Conservation (phyloP, 2,888 invertebrate species). For the Hemicrepidius hirtus region DNA sequence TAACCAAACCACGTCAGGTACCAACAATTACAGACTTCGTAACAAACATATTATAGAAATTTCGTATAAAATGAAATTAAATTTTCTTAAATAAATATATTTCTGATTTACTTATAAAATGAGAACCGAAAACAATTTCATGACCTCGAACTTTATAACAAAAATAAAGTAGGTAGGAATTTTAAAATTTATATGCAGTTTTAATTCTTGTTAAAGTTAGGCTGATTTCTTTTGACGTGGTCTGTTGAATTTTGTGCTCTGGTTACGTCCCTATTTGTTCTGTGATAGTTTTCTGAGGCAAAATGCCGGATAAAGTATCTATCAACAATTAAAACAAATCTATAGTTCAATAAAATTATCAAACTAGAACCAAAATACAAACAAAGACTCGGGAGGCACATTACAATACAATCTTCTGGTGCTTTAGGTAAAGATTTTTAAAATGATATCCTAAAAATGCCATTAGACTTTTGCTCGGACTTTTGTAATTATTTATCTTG, state of each 20-base stretch:
- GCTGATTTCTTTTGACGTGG: constrained; percentile 42
- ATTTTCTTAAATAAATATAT: too few relatives aligned
- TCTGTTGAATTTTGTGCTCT: constrained; percentile 49
- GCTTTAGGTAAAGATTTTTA: too few relatives aligned
- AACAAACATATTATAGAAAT: too few relatives aligned
- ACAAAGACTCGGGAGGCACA: too few relatives aligned
- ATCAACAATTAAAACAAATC: constrained; percentile 28
- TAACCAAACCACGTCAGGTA: too few relatives aligned
- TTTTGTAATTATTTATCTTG: too few relatives aligned
- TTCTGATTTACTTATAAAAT: too few relatives aligned
- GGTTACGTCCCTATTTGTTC: constrained; percentile 35
- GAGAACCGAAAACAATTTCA: not conserved
- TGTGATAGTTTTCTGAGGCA: constrained; percentile 34
- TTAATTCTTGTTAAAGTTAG: constrained; percentile 31
- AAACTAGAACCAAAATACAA: not conserved
- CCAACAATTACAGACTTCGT: too few relatives aligned
- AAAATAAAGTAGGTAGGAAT: not conserved
- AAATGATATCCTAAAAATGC: too few relatives aligned
- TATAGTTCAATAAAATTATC: constrained; percentile 1
- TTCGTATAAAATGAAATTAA: too few relatives aligned
- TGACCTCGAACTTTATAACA: not conserved
- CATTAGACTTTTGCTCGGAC: too few relatives aligned
- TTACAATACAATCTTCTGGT: too few relatives aligned
- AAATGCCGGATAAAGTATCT: constrained; percentile 35
- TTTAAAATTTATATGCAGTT: constrained; percentile 22